Evolutionary conservation across 2,113 vertebrate species (phyloP), one percentile per base, ranked within the genome.

Genomic region (Erpornis zantholeuca): DNA sequence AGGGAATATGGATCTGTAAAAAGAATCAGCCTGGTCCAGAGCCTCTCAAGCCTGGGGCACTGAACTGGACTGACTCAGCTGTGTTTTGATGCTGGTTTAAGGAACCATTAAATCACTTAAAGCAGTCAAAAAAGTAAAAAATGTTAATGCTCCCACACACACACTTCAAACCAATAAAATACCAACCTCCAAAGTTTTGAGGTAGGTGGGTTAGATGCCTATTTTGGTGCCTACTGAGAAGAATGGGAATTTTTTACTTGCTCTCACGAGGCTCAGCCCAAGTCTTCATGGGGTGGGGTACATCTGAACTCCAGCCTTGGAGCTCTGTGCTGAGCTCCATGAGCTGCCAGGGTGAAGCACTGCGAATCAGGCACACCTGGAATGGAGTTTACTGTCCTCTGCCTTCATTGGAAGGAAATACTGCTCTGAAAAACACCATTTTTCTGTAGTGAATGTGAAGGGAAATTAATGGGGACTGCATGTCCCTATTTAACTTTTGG

Each of bases 181-280:
- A 2, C 0, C 21, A 49, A 4, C 3, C 2, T 15, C 14, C 5
- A 6, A n/a, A 61, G 28, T 36, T 47, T 4, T 5, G 10, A 11
- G 7, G 38, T 16, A 79, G 11, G 38, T 20, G 71, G 20, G 22
- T 22, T 40, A 17, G 53, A 6, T 50, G 18, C 12, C 40, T 42
- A 2, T 50, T 76, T 45, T 4, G 3, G 12, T 65, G 53, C 15
- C 22, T 56, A 0, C 18, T 23, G 49, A 79, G 50, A 35, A 28
- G 21, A 83, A n/a, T 53, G 22, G 11, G 25, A 18, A 5, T 56
- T 35, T 66, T 81, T 47, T 29, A 2, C 9, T 92, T 54, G 40
- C 4, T 64, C 7, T 61, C 2, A 1, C 24, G 28, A 59, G 18
- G 11, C 14, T 10, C 25, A 60, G 40, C 40, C 14, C 15, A 19